Base-by-base conservation (phyloP, 2,113 vertebrate genomes). In the Micromys minutus region DNA sequence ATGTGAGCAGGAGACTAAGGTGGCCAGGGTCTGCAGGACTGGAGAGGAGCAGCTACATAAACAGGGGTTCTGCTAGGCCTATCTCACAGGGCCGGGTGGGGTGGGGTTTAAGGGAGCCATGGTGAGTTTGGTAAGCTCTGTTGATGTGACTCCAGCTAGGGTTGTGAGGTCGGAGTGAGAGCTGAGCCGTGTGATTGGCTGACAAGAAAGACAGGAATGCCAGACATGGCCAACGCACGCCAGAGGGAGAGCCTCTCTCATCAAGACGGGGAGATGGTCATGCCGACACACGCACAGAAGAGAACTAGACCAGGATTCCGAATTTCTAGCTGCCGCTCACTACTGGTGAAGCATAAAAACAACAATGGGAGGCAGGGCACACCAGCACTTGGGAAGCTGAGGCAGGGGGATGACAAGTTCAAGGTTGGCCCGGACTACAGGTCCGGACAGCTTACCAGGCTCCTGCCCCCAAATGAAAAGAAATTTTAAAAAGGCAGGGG, bases 61-160 rank as follows among this genome's bases (percentile, higher is more conserved):
- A 77, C 8, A 34, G 57, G 50, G 75, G 77, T 42, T 45, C 47
- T 1, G 8, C 52, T 16, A 59, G 5, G 22, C 21, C 16, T 10
- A 1, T 17, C 42, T 63, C 55, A 75, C 0, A 24, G 83, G 52
- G 61, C 11, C 17, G 19, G 3, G 67, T 42, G 65, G 77, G 42
- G 21, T 2, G 65, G 77, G 42, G 21, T 2, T 26, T 42, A 21
- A n/a, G 52, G 0, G 0, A 63, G 29, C 22, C 26, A 3, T 0
- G 2, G 1, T 31, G 17, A 67, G 42, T 31, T 52, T 42, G 42
- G 22, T 15, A 50, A 36, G 22, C 52, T 29, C 52, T n/a, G 0
- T 0, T 0, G 1, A 0, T 9, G 0, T 9, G 17, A 61, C 77
- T 19, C 61, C 7, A 19, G 24, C 45, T 39, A 24, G 36, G 12